These are phyloP conservation scores for Lasiurus borealis DNA, from an alignment of 2,113 vertebrate species.

Conservation along the genomic window DNA sequence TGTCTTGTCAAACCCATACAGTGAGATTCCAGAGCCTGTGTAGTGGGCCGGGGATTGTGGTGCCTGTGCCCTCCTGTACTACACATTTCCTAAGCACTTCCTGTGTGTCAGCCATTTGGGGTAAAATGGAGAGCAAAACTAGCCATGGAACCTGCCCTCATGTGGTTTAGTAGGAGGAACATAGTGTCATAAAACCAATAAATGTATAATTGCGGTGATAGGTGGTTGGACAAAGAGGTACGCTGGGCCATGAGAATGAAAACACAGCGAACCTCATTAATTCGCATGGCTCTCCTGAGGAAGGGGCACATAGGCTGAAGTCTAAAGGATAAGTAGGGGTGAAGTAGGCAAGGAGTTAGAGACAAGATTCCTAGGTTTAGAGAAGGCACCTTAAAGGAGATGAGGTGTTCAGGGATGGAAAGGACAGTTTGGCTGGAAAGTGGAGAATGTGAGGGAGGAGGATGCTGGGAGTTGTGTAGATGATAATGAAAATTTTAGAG, in stretches of 20 bases:
- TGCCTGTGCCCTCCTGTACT: background rate
- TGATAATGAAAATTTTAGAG: background rate
- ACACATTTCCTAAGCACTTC: background rate
- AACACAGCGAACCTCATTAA: background rate
- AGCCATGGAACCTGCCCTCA: background rate
- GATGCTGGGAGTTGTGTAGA: background rate
- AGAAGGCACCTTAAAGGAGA: background rate
- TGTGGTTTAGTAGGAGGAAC: background rate
- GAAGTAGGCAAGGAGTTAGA: background rate
- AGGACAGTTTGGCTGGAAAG: background rate
- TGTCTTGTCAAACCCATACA: background rate
- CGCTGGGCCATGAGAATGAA: background rate
- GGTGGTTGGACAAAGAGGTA: background rate
- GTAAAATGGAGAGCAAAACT: background rate
- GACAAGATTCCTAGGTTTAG: background rate
- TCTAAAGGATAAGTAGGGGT: background rate
- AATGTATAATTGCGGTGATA: background rate
- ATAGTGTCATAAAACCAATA: background rate
- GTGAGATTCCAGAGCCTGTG: background rate
- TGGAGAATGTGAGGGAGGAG: background rate
- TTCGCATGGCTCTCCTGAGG: background rate
- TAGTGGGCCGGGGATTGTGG: background rate
- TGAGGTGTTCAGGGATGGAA: background rate
- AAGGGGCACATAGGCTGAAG: background rate
- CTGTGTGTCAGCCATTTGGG: background rate